Conservation (phyloP, 64 coral and sea anemone species). For the Stichodactyla helianthus region DNA sequence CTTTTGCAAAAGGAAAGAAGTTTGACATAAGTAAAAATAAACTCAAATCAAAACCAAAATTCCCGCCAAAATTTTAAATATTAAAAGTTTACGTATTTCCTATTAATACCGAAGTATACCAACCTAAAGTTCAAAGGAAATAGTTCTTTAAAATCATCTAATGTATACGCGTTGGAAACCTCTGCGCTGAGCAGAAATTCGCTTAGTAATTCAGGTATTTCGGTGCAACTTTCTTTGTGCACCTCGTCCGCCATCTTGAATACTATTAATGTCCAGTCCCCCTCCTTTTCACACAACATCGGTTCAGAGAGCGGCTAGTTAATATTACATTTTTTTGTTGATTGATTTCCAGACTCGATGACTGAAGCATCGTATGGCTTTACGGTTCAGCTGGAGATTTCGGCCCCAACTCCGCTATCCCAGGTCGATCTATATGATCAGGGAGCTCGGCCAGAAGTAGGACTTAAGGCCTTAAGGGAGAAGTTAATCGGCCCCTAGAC, state of each 20-base stretch:
- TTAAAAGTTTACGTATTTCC: background rate
- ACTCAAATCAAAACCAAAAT: background rate
- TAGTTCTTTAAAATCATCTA: constrained; percentile 38
- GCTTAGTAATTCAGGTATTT: constrained; percentile 6
- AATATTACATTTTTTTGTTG: too few relatives aligned
- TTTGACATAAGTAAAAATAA: background rate
- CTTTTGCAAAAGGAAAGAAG: too few relatives aligned
- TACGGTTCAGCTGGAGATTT: too few relatives aligned
- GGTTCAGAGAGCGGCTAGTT: background rate
- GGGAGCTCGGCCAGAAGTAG: too few relatives aligned
- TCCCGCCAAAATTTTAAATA: background rate
- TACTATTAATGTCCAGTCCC: background rate
- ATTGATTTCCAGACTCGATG: too few relatives aligned
- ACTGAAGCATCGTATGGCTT: too few relatives aligned
- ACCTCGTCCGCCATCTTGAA: constrained; percentile 16
- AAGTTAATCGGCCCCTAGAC: too few relatives aligned
- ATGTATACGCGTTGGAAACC: constrained; percentile 28
- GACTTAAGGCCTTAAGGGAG: too few relatives aligned
- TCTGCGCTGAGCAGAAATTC: constrained; percentile 22
- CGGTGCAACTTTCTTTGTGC: background rate
- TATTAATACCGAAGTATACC: background rate
- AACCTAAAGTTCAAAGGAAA: constrained; percentile 43
- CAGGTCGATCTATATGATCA: too few relatives aligned
- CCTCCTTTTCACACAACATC: background rate
- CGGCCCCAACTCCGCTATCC: too few relatives aligned